phyloP scores from a whole-genome alignment of 2,113 vertebrate genomes.

The Chamaetylas fuelleborni region DNA sequence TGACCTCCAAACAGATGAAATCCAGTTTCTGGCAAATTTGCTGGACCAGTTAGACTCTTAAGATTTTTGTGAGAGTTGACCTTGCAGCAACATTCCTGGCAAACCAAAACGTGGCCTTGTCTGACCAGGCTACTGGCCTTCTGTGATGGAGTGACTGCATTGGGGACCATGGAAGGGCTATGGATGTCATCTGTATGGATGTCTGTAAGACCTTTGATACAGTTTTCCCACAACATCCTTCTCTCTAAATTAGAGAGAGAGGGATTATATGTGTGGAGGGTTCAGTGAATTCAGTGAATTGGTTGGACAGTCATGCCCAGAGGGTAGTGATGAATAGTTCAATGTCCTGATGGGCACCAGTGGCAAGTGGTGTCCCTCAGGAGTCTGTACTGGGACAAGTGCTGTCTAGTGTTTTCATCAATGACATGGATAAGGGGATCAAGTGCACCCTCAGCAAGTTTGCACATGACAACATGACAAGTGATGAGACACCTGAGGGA shows the following conservation, averaged over 20 bases:
- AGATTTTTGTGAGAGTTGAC: not conserved
- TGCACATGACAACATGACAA: too few species aligned
- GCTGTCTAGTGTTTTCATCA: not conserved
- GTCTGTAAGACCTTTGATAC: not conserved
- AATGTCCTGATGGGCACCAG: rapidly evolving
- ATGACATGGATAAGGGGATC: too few species aligned
- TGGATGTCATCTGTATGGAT: not conserved
- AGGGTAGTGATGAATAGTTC: not conserved
- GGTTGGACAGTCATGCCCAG: not conserved
- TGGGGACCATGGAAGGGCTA: rapidly evolving
- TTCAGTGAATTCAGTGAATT: not conserved
- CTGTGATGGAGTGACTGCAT: not conserved
- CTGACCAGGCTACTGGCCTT: not conserved
- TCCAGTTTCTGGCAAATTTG: not conserved
- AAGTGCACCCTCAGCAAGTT: not conserved
- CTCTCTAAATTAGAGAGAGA: not conserved
- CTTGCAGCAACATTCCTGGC: not conserved
- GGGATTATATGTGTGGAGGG: rapidly evolving
- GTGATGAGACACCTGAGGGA: not conserved
- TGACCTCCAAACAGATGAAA: not conserved
- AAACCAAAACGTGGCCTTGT: not conserved
- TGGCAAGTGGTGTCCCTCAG: too few species aligned
- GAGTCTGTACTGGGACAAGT: rapidly evolving
- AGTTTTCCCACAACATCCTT: not conserved
- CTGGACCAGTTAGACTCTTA: not conserved